Base-by-base conservation (phyloP, 2,113 vertebrate species). In the Pangasianodon gigas region DNA sequence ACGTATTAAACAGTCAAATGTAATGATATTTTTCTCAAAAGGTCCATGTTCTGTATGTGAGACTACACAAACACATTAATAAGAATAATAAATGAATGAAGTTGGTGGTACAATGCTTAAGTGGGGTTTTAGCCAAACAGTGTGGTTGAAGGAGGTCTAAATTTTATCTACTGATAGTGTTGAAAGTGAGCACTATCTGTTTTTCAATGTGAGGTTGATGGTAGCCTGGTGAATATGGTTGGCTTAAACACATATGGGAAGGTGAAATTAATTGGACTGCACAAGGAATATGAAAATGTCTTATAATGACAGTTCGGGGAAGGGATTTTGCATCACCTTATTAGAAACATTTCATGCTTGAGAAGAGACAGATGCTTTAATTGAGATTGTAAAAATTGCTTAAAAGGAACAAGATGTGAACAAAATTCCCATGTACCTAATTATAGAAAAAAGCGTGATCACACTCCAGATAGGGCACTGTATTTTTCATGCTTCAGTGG, bases 21-120 rank as follows among this genome's bases (percentile, higher is more conserved):
- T 29, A 54, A 26, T 88, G 21, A 69, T 41, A 54, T 88, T 83
- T 83, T 56, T 26, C 48, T 44, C 8, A 14, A 88, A 88, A 67
- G 16, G 58, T 80, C 44, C 82, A 81, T 26, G 6, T 82, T 60
- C 56, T 67, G 44, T 32, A 26, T 48, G 37, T 16, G 51, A n/a
- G 6, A 71, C 24, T 48, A 79, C 54, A 79, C 71, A 46, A 58
- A 46, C 16, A 80, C 37, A n/a, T 41, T 79, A 87, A 79, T 48
- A 48, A 81, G 54, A 26, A 19, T 19, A 19, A 79, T 54, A 56
- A 8, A n/a, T 9, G 18, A 74, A 32, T 52, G 26, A 21, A 60
- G 56, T 19, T 29, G 58, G 46, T 37, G 77, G n/a, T 26, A 37
- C 58, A 81, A 10, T 37, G 26, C 56, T 67, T 6, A 24, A 6